Evolutionary conservation across 2,113 vertebrate genomes (phyloP).

Genomic region (Actinemys pallida): DNA sequence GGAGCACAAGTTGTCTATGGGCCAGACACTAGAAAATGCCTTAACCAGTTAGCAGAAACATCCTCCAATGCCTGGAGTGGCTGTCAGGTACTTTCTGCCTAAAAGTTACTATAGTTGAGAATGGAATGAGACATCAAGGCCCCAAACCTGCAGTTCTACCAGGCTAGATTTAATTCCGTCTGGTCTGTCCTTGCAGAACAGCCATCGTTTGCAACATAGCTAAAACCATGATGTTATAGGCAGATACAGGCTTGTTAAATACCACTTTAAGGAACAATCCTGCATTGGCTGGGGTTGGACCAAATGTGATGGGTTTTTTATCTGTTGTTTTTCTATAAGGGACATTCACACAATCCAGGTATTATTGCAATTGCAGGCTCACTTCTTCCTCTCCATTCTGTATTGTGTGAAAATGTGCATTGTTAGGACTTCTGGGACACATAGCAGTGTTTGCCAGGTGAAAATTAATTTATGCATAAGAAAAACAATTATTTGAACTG

Average conservation of each 20-base stretch:
- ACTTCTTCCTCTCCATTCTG: not conserved
- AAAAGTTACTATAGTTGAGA: not conserved
- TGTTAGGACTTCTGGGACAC: fast-evolving
- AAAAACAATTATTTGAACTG: not conserved
- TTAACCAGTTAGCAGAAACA: not conserved
- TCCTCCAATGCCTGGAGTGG: not conserved
- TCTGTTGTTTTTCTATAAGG: not conserved
- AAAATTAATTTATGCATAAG: fast-evolving
- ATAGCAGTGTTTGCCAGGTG: fast-evolving
- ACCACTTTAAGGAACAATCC: not conserved
- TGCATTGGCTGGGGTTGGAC: not conserved
- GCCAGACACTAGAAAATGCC: not conserved
- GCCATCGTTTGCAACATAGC: not conserved
- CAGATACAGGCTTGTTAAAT: not conserved
- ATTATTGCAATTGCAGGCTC: not conserved
- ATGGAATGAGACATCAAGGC: not conserved
- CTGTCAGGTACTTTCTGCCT: not conserved
- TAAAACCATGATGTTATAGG: not conserved
- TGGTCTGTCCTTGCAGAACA: not conserved
- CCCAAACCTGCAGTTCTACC: not conserved
- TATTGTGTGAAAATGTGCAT: fast-evolving
- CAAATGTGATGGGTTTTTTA: not conserved
- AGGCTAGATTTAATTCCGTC: not conserved
- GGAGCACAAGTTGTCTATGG: not conserved
- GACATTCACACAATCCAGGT: not conserved